A percentile compares a stretch with the other conserved stretches of the same genome.
phyloP scores from a whole-genome alignment of 1,140 invertebrate species.

The Metaphire vulgaris region DNA sequence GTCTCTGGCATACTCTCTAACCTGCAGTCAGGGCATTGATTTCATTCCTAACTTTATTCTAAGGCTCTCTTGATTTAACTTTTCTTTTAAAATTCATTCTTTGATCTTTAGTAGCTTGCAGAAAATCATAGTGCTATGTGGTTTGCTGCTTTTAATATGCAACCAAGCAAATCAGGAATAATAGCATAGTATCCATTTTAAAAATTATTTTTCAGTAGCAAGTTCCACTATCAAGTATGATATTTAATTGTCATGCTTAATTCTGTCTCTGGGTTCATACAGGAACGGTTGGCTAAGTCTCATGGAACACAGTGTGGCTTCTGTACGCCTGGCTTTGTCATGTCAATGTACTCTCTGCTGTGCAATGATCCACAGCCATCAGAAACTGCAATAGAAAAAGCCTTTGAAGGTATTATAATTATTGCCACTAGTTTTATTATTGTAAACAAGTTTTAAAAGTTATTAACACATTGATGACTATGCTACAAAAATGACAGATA shows the following conservation, averaged over 20 bases:
- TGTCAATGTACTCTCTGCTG: constrained; percentile 51
- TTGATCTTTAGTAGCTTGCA: not conserved
- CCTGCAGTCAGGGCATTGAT: no score
- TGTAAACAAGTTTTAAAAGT: not conserved
- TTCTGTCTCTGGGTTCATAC: constrained; percentile 22
- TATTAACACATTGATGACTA: no score
- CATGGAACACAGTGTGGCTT: constrained; percentile 52
- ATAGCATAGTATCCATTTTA: no score
- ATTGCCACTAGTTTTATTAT: constrained; percentile 1
- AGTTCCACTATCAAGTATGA: no score
- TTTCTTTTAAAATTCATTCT: no score
- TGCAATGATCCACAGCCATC: constrained; percentile 42
- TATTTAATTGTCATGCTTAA: no score
- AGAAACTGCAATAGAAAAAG: constrained; percentile 31
- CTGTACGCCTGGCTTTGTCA: constrained; percentile 52
- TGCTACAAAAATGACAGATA: no score
- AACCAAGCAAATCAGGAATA: no score
- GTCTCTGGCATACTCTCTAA: no score
- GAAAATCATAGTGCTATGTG: not conserved
- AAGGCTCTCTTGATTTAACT: no score
- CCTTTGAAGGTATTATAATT: constrained; percentile 32
- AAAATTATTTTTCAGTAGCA: no score
- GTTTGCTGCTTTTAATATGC: not conserved
- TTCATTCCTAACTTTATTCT: no score
- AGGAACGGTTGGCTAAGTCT: constrained; percentile 45